These are phyloP conservation scores for Diuraphis noxia DNA, from an alignment of 1,140 invertebrate species.

Conservation along the genomic window DNA sequence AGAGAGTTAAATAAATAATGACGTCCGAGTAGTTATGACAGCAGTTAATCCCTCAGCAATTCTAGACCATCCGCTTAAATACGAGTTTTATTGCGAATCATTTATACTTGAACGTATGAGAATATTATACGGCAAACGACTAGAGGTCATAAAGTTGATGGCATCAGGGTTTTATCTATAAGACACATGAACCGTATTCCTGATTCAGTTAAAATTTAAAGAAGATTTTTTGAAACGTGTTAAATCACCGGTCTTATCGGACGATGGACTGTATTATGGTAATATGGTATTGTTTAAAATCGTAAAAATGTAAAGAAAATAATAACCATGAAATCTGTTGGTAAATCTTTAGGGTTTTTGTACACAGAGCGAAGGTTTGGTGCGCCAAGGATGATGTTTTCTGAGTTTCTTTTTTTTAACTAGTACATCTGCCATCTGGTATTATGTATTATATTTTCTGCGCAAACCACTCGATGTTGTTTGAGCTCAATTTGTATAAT, in stretches of 20 bases:
- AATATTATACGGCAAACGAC: neutral
- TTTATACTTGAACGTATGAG: neutral
- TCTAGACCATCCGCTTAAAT: neutral
- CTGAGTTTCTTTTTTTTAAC: neutral
- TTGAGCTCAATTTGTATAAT: neutral
- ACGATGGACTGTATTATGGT: too few species aligned
- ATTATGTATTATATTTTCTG: neutral
- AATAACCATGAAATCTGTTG: neutral
- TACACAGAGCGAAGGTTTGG: neutral
- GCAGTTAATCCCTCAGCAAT: slow-evolving; percentile 1
- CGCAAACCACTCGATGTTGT: neutral
- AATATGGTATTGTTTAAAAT: neutral
- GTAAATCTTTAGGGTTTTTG: neutral
- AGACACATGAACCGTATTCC: neutral
- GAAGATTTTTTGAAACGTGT: neutral
- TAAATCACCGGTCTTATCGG: neutral
- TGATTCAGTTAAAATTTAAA: neutral
- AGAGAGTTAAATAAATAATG: neutral
- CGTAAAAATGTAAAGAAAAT: neutral
- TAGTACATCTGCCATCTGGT: neutral
- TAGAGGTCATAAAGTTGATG: neutral
- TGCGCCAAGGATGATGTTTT: neutral
- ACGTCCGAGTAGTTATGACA: neutral
- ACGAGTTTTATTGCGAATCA: neutral
- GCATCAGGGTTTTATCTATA: neutral